Percentiles rank a stretch among this genome's conserved stretches.
These are phyloP conservation scores for Sebastes steindachneri DNA, from an alignment of 2,797 vertebrate species.

Conservation along the genomic window DNA sequence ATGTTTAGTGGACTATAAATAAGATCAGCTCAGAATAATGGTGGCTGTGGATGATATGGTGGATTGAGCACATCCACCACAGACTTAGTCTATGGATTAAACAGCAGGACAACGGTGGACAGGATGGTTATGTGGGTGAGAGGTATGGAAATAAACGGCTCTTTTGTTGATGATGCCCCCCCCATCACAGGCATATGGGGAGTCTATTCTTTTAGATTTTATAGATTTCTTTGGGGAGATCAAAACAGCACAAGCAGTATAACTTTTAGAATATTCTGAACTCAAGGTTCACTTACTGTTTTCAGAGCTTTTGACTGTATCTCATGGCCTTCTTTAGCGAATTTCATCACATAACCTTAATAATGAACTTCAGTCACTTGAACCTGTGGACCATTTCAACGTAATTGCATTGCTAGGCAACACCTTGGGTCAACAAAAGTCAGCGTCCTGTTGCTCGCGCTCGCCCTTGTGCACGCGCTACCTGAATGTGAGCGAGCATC, in stretches of 20 bases:
- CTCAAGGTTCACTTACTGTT: not conserved
- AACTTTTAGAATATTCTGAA: not conserved
- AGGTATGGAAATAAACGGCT: constrained; percentile 19
- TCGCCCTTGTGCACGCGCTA: too few species aligned
- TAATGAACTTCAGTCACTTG: not conserved
- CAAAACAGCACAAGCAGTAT: not conserved
- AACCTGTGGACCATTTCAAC: too few species aligned
- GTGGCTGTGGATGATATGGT: constrained; percentile 66
- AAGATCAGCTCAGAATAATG: constrained; percentile 49
- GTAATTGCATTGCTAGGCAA: too few species aligned
- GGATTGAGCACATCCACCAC: constrained; percentile 58
- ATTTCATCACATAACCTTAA: not conserved
- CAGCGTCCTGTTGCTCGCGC: too few species aligned
- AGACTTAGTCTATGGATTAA: constrained; percentile 55
- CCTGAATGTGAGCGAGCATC: too few species aligned
- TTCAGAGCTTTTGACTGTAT: not conserved
- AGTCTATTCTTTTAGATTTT: not conserved
- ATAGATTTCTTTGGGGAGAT: not conserved
- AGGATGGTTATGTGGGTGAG: constrained; percentile 21
- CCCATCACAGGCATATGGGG: not conserved
- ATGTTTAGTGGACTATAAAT: constrained; percentile 58
- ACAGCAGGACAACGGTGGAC: constrained; percentile 35
- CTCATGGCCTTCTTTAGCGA: not conserved
- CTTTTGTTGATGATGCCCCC: not conserved
- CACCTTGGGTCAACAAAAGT: too few species aligned